These are phyloP conservation scores for Pogona vitticeps DNA, from an alignment of 2,113 vertebrate genomes.

Conservation along the genomic window DNA sequence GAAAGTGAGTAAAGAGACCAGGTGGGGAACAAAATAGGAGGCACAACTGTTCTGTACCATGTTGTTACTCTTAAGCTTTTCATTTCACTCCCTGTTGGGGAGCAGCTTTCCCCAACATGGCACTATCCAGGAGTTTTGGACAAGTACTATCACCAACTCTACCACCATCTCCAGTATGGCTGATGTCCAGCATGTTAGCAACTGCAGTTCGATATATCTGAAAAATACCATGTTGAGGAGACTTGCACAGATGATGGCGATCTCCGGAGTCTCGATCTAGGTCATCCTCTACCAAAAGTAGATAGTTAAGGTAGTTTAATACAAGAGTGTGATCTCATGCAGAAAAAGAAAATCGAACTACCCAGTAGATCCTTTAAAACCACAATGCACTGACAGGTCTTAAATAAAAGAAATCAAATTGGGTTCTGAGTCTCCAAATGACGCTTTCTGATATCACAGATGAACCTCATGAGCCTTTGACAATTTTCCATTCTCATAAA, in stretches of 20 bases:
- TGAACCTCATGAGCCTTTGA: neutral
- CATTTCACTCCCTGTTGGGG: neutral
- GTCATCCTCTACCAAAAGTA: neutral
- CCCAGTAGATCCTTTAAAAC: neutral
- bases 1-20: neutral
- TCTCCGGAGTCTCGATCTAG: neutral
- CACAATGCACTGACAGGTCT: neutral
- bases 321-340: neutral
- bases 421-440: neutral
- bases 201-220: neutral
- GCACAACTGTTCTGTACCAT: neutral
- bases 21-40: too few species aligned
- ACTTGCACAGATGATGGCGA: neutral
- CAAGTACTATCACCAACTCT: neutral
- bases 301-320: too few species aligned
- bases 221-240: neutral
- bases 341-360: neutral
- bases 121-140: neutral
- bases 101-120: neutral
- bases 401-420: too few species aligned
- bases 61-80: neutral
- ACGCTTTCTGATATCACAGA: neutral
- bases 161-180: neutral
- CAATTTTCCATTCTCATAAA: neutral
- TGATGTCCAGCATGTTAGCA: neutral